Base-by-base conservation (phyloP, 2,113 vertebrate genomes). In the Hemicordylus capensis region DNA sequence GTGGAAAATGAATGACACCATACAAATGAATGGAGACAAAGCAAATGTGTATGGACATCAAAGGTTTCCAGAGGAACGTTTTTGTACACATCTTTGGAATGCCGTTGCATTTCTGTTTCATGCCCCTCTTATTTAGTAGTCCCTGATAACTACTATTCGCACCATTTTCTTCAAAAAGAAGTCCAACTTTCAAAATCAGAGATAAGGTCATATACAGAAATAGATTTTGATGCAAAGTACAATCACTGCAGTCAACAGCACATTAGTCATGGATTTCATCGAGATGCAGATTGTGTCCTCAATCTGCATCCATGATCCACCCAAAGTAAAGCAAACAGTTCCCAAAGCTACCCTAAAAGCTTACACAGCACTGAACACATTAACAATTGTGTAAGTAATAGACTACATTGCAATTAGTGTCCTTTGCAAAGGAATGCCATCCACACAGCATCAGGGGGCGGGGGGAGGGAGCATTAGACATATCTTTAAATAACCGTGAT, bases 21-120 rank as follows among this genome's bases (percentile, higher is more conserved):
- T 28, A 73, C 64, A 76, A 34, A 48, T 22, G 64, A 85, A 85
- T 73, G 24, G 24, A 10, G 72, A 86, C 24, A 58, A n/a, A 88
- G 76, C 0, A 10, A 34, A 82, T 7, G 26, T 1, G 3, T 2
- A 2, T 3, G 39, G 89, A 79, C n/a, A 63, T 42, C 31, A 54
- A 72, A 14, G 44, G 2, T 19, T 74, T 64, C 17, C 42, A 8
- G 58, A 42, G 39, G 24, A 84, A 81, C 26, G 14, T 42, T 66
- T 69, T 20, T 17, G 5, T 11, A 19, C 31, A 76, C 46, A 6
- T 15, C 26, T 80, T 54, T 61, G 8, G 6, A 84, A 46, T 4
- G 67, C 44, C 6, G 10, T 10, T 74, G 31, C 28, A 24, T 58
- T 42, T 66, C 26, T 58, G 4, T 69, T 69, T 58, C 58, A 34